Percentiles rank a stretch among this genome's conserved stretches.
Conservation (phyloP, 2,888 invertebrate genomes). For the Morpho helenor region DNA sequence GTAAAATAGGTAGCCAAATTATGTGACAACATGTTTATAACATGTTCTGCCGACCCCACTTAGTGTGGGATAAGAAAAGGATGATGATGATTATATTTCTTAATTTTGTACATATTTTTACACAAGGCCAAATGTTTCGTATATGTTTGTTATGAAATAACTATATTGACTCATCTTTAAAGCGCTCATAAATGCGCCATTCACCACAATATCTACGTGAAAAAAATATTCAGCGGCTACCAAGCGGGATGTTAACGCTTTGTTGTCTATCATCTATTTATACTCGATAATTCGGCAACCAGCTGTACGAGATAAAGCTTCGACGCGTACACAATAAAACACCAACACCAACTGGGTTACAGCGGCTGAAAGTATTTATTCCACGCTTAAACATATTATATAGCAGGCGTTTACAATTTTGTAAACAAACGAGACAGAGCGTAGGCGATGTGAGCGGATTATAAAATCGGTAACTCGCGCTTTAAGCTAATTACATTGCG, state of each 20-base stretch:
- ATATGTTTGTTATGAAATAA: constrained; percentile 1
- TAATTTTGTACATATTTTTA: not conserved
- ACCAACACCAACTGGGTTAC: constrained; percentile 44
- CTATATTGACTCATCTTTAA: constrained; percentile 7
- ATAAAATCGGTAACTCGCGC: constrained; percentile 49
- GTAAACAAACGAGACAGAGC: constrained; percentile 63
- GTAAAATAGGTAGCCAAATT: too few relatives aligned
- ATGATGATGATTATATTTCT: too few relatives aligned
- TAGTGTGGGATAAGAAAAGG: too few relatives aligned
- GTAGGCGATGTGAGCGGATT: constrained; percentile 56
- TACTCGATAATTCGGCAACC: constrained; percentile 68
- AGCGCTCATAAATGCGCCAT: constrained; percentile 9
- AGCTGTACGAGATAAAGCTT: constrained; percentile 68
- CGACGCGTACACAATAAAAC: constrained; percentile 61
- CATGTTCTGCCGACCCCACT: too few relatives aligned
- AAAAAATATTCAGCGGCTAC: constrained; percentile 23
- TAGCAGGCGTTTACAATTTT: constrained; percentile 57
- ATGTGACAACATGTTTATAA: too few relatives aligned
- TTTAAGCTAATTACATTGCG: constrained; percentile 27
- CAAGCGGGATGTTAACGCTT: constrained; percentile 48
- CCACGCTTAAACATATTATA: constrained; percentile 51
- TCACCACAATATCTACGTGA: constrained; percentile 14
- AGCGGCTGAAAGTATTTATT: constrained; percentile 58
- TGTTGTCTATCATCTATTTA: constrained; percentile 69
- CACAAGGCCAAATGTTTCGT: not conserved